Percentiles rank a stretch among this genome's conserved stretches.
These are phyloP conservation scores for Arizona elegans DNA, from an alignment of 2,113 vertebrate genomes.

Conservation along the genomic window DNA sequence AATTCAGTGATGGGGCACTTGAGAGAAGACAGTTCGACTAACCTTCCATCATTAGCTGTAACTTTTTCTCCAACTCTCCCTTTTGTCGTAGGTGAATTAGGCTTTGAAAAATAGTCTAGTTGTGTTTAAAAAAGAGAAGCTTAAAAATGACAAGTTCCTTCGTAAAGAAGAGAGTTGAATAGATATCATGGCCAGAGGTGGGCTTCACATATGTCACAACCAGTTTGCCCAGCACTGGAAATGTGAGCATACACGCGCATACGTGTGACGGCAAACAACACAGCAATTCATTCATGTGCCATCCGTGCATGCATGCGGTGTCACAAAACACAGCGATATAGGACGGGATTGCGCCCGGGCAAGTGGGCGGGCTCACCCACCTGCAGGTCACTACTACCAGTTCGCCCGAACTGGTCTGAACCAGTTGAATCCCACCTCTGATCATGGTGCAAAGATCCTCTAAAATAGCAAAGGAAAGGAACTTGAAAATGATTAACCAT, in stretches of 20 bases:
- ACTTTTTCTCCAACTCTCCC: background rate
- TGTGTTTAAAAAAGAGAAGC: background rate
- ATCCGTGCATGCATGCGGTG: too few species aligned
- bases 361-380: too few species aligned
- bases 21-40: background rate
- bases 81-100: background rate
- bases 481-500: background rate
- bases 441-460: background rate
- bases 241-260: too few species aligned
- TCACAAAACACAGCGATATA: too few species aligned
- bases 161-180: background rate
- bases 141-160: background rate
- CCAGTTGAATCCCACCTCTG: too few species aligned
- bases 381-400: too few species aligned
- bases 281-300: too few species aligned
- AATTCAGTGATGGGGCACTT: background rate
- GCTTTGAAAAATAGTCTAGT: background rate
- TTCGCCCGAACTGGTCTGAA: too few species aligned
- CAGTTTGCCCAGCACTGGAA: too few species aligned
- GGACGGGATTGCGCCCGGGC: too few species aligned
- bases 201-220: too few species aligned
- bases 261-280: too few species aligned
- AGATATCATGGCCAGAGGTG: background rate
- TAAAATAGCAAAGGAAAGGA: background rate
- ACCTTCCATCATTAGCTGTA: background rate